Conservation (phyloP, 2,888 invertebrate species). For the Parnassius orleans region DNA sequence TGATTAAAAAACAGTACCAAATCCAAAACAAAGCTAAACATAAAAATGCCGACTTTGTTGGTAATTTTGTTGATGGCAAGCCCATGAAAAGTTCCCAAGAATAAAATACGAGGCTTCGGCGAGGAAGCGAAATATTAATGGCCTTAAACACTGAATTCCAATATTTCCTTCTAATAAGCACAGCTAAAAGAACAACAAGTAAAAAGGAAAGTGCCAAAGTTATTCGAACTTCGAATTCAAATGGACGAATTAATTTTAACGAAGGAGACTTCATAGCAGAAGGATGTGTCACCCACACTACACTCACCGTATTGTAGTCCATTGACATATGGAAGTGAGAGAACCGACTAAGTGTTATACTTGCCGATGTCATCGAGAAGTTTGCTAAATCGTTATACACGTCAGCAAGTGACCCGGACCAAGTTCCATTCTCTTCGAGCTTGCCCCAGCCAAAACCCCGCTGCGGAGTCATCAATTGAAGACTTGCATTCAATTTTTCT, state of each 20-base stretch:
- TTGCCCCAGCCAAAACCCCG: slow-evolving; percentile 60
- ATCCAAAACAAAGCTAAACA: slow-evolving; percentile 56
- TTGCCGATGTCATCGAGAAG: slow-evolving; percentile 64
- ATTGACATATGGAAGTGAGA: slow-evolving; percentile 55
- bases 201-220: slow-evolving; percentile 48
- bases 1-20: slow-evolving; percentile 60
- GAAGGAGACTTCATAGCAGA: slow-evolving; percentile 49
- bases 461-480: slow-evolving; percentile 51
- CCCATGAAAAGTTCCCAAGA: slow-evolving; percentile 66
- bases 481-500: slow-evolving; percentile 51
- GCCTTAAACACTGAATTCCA: slow-evolving; percentile 28
- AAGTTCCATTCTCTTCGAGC: slow-evolving; percentile 48
- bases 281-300: slow-evolving; percentile 61
- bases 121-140: slow-evolving; percentile 9
- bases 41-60: slow-evolving; percentile 45
- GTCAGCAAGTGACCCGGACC: slow-evolving; percentile 65
- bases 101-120: slow-evolving; percentile 40
- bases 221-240: slow-evolving; percentile 44
- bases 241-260: slow-evolving; percentile 59
- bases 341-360: slow-evolving; percentile 52
- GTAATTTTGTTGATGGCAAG: slow-evolving; percentile 46
- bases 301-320: slow-evolving; percentile 41
- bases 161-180: slow-evolving; percentile 42
- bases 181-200: slow-evolving; percentile 43
- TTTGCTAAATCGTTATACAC: slow-evolving; percentile 57